Conservation (phyloP, 2,113 vertebrate species). For the Butorides virescens region DNA sequence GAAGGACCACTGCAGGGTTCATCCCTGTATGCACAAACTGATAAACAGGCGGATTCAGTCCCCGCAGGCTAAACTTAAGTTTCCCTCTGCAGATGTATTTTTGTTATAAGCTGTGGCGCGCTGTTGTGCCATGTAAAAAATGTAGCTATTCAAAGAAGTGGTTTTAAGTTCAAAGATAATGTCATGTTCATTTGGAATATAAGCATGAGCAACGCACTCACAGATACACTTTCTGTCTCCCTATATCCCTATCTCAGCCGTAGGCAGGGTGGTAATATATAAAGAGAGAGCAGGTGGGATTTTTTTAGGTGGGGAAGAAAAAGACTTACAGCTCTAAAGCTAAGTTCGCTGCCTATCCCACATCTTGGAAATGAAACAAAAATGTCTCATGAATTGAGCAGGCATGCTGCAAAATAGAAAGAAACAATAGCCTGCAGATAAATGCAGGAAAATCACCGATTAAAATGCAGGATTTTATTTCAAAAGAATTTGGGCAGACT, state of each 20-base stretch:
- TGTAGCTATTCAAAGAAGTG: neutral
- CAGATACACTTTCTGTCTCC: neutral
- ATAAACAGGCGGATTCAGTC: neutral
- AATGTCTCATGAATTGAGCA: slow-evolving; percentile 7
- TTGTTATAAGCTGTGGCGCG: neutral
- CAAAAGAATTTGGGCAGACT: neutral
- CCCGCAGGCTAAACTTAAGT: neutral
- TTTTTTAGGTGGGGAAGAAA: neutral
- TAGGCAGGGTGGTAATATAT: slow-evolving; percentile 7
- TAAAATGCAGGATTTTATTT: neutral
- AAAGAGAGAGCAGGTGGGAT: slow-evolving; percentile 29
- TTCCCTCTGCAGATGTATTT: neutral
- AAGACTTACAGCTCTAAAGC: neutral
- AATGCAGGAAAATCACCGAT: neutral
- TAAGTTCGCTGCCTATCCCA: slow-evolving; percentile 11
- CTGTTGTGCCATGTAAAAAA: neutral
- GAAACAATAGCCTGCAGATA: neutral
- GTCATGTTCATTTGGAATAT: slow-evolving; percentile 20
- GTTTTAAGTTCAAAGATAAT: slow-evolving; percentile 54
- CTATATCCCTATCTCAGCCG: neutral
- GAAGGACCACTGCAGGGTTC: neutral
- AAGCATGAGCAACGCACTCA: neutral
- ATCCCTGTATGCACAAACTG: neutral
- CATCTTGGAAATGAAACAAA: slow-evolving; percentile 32
- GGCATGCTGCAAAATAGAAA: neutral